phyloP scores from a whole-genome alignment of 1,140 invertebrate genomes.

The Bombus polaris region DNA sequence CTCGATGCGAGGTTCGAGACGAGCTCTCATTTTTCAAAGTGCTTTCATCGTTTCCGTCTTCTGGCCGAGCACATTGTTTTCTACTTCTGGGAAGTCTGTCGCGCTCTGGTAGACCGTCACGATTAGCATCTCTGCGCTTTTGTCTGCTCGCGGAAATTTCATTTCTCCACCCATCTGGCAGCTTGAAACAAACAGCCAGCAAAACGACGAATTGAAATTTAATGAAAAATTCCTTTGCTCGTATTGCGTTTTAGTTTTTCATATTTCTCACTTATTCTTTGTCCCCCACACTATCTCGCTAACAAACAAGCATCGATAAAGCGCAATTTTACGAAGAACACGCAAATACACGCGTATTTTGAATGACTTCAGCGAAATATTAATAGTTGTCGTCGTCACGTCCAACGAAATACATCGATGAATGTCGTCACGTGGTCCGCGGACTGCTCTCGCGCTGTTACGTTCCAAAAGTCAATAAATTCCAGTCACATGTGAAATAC shows the following conservation, averaged over 20 bases:
- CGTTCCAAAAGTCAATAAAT: slow-evolving; percentile 14
- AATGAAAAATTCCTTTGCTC: background rate
- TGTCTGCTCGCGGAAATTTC: slow-evolving; percentile 12
- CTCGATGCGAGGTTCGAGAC: slow-evolving; percentile 20
- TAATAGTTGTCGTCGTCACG: too few species aligned
- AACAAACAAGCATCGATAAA: too few species aligned
- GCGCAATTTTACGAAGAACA: too few species aligned
- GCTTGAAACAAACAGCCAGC: background rate
- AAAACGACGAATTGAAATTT: background rate
- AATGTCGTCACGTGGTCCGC: too few species aligned
- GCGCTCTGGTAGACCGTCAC: background rate
- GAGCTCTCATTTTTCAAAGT: slow-evolving; percentile 44
- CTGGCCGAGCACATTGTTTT: background rate
- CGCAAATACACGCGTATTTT: too few species aligned
- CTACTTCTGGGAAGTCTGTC: slow-evolving; percentile 8
- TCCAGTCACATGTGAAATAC: background rate
- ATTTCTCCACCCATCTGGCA: background rate
- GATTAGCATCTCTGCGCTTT: slow-evolving; percentile 2
- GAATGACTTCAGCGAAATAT: too few species aligned
- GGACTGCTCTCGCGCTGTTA: too few species aligned
- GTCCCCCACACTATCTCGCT: background rate
- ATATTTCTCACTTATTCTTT: background rate
- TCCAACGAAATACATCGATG: too few species aligned
- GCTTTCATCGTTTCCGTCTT: slow-evolving; percentile 14
- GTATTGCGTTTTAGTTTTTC: background rate